phyloP scores from a whole-genome alignment of 2,113 vertebrate genomes.

The Vimba vimba region DNA sequence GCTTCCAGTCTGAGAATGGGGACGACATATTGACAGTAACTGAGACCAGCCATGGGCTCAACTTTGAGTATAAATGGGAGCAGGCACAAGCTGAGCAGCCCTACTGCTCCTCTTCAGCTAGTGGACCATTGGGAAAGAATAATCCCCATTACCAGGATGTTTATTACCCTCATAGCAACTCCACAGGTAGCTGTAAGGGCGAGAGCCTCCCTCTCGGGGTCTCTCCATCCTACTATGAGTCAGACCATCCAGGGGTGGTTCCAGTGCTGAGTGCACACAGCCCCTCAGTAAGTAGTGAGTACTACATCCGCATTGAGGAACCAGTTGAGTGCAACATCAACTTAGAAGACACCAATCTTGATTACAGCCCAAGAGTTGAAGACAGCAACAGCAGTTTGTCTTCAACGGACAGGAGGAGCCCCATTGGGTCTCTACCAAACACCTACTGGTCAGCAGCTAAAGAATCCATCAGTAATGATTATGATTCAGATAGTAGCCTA shows the following conservation, averaged over 20 bases:
- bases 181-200: constrained; percentile 65
- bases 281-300: constrained; percentile 92
- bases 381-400: constrained; percentile 67
- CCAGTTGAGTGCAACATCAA: constrained; percentile 80
- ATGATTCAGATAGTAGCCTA: constrained; percentile 80
- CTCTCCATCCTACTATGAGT: constrained; percentile 85
- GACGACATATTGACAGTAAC: constrained; percentile 95
- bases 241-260: constrained; percentile 84
- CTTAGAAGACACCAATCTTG: constrained; percentile 78
- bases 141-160: constrained; percentile 85
- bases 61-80: constrained; percentile 98
- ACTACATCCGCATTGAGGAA: constrained; percentile 96
- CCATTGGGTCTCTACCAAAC: constrained; percentile 58
- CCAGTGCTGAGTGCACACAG: constrained; percentile 94
- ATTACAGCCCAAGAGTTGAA: constrained; percentile 76
- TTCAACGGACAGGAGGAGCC: constrained; percentile 48
- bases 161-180: constrained; percentile 78
- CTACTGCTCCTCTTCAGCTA: constrained; percentile 76
- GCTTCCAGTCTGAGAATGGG: constrained; percentile 85
- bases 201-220: constrained; percentile 77
- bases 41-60: constrained; percentile 93
- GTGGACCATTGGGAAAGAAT: constrained; percentile 79
- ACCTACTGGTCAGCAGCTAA: constrained; percentile 74
- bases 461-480: constrained; percentile 57
- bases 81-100: constrained; percentile 81